Conservation (phyloP, 2,797 vertebrate species). For the Poecilia picta region DNA sequence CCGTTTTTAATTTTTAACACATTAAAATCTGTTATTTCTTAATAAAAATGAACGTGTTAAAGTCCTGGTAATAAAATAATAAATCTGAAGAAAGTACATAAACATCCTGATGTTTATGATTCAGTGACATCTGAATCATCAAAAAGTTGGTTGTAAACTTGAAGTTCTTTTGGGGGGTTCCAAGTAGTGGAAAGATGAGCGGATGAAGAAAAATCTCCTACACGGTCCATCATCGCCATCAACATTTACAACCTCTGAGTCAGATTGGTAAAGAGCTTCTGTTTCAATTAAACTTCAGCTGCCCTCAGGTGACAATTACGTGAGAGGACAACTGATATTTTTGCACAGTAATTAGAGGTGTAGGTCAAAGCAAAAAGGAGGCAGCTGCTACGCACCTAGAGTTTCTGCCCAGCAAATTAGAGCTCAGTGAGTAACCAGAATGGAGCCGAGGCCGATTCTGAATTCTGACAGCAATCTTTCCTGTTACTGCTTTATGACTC, state of each 20-base stretch:
- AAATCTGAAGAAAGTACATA: background rate
- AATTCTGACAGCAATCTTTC: background rate
- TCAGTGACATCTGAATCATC: background rate
- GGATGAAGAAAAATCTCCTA: slow-evolving; percentile 16
- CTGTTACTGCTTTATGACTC: background rate
- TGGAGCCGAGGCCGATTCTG: slow-evolving; percentile 6
- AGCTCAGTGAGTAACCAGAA: slow-evolving; percentile 18
- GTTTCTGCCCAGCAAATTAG: slow-evolving; percentile 30
- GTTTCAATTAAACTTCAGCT: slow-evolving; percentile 76
- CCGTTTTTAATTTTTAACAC: no score
- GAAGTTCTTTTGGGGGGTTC: background rate
- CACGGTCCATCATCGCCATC: slow-evolving; percentile 32
- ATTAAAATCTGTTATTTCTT: no score
- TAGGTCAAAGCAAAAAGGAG: slow-evolving; percentile 68
- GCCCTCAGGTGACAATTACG: slow-evolving; percentile 65
- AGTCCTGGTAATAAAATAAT: no score
- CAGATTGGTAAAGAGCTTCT: slow-evolving; percentile 54
- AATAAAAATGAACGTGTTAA: no score
- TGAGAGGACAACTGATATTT: slow-evolving; percentile 73
- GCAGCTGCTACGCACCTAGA: slow-evolving; percentile 29
- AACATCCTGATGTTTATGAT: background rate
- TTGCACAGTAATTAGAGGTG: slow-evolving; percentile 73
- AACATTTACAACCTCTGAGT: slow-evolving; percentile 60
- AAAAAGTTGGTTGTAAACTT: background rate
- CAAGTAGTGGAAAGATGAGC: background rate